Evolutionary conservation across 2,797 vertebrate genomes (phyloP).

Genomic region (Fratercula arctica): DNA sequence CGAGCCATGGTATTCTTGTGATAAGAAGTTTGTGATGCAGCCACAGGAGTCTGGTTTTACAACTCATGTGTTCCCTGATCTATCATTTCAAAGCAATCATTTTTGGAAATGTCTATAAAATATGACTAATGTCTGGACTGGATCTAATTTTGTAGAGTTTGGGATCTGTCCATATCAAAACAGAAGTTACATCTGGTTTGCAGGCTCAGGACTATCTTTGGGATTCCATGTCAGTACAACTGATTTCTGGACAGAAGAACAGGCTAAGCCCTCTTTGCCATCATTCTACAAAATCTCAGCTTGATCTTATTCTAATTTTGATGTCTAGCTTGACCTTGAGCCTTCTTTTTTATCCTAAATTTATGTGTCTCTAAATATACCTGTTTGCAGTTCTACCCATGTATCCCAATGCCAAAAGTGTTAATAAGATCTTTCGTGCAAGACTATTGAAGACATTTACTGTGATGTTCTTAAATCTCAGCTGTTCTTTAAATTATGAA

Average conservation of each 20-base stretch:
- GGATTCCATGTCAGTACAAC: neutral
- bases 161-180: neutral
- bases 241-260: neutral
- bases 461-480: neutral
- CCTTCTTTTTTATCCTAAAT: neutral
- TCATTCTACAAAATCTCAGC: neutral
- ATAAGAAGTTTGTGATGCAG: neutral
- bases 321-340: neutral
- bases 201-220: neutral
- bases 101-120: neutral
- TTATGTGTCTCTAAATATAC: neutral
- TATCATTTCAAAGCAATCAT: neutral
- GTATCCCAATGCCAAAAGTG: neutral
- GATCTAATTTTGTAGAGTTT: neutral
- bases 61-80: neutral
- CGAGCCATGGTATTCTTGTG: neutral
- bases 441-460: neutral
- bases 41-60: neutral
- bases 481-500: neutral
- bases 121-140: neutral
- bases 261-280: neutral
- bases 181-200: neutral
- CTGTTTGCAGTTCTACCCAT: neutral
- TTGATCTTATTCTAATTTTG: neutral
- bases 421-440: neutral